Evolutionary conservation across 2,888 invertebrate genomes (phyloP).

Genomic region (Chrysolina haemoptera): DNA sequence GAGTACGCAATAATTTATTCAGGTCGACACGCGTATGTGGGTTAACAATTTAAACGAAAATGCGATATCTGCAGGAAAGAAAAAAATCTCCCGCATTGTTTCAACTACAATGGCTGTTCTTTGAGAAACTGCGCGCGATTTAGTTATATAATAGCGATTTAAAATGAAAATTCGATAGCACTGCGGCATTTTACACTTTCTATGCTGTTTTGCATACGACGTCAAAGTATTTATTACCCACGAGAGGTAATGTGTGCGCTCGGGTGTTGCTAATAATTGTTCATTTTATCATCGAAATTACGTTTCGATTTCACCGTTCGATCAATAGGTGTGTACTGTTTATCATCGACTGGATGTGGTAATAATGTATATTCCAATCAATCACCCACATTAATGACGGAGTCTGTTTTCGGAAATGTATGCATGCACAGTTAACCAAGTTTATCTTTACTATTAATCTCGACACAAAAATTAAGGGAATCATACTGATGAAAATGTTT

Average conservation of each 20-base stretch:
- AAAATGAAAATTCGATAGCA: slow-evolving; percentile 30
- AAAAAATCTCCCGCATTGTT: slow-evolving; percentile 21
- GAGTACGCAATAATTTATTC: neutral
- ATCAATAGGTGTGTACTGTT: slow-evolving; percentile 3
- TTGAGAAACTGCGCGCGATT: slow-evolving; percentile 8
- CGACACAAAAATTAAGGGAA: no score
- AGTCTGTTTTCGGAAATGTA: no score
- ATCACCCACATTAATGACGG: no score
- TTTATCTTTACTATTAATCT: no score
- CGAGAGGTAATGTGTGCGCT: slow-evolving; percentile 8
- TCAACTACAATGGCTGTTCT: slow-evolving; percentile 6
- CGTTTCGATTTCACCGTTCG: slow-evolving; percentile 5
- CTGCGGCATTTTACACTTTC: slow-evolving; percentile 32
- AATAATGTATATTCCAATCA: neutral
- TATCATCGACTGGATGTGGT: neutral
- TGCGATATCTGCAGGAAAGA: neutral
- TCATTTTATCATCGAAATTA: neutral
- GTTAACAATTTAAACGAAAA: slow-evolving; percentile 16
- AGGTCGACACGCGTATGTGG: slow-evolving; percentile 18
- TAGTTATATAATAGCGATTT: slow-evolving; percentile 9
- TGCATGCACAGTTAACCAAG: no score
- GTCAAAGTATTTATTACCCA: neutral
- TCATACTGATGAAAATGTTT: no score
- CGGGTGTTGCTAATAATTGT: neutral
- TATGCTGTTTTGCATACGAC: slow-evolving; percentile 6